A percentile compares a stretch with the other conserved stretches of the same genome.
Conservation (phyloP, 2,888 invertebrate species). For the Charanyca ferruginea region DNA sequence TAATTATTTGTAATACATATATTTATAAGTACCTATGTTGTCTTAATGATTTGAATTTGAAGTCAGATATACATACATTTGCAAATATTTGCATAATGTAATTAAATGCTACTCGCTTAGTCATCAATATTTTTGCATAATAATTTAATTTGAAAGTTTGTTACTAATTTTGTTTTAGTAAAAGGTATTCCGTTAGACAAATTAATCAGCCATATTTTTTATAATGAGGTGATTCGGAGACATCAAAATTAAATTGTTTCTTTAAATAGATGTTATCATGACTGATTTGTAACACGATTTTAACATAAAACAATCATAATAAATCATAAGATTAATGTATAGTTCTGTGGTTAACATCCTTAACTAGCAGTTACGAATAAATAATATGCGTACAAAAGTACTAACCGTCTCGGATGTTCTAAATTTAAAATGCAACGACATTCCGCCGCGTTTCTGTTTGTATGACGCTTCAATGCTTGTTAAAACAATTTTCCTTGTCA, state of each 20-base stretch:
- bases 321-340: conserved; percentile 15
- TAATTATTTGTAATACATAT: too few relatives aligned
- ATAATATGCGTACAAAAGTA: conserved; percentile 66
- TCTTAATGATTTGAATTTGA: conserved; percentile 26
- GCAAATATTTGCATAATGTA: conserved; percentile 34
- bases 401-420: conserved; percentile 71
- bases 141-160: conserved; percentile 19
- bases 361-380: conserved; percentile 60
- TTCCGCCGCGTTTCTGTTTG: conserved; percentile 65
- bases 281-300: conserved; percentile 5
- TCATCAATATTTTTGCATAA: conserved; percentile 30
- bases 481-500: conserved; percentile 61
- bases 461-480: conserved; percentile 61
- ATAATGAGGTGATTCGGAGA: not conserved
- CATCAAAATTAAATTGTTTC: conserved; percentile 10
- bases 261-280: conserved; percentile 5
- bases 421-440: conserved; percentile 77
- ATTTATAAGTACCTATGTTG: conserved; percentile 5
- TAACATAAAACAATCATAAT: conserved; percentile 7
- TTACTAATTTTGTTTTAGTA: conserved; percentile 7
- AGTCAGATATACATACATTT: conserved; percentile 18
- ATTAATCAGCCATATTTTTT: conserved; percentile 16
- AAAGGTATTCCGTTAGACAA: conserved; percentile 6
- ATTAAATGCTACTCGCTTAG: conserved; percentile 14
- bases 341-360: conserved; percentile 49